These are phyloP conservation scores for Polydrusus tereticollis DNA, from an alignment of 2,888 invertebrate species.

Conservation along the genomic window DNA sequence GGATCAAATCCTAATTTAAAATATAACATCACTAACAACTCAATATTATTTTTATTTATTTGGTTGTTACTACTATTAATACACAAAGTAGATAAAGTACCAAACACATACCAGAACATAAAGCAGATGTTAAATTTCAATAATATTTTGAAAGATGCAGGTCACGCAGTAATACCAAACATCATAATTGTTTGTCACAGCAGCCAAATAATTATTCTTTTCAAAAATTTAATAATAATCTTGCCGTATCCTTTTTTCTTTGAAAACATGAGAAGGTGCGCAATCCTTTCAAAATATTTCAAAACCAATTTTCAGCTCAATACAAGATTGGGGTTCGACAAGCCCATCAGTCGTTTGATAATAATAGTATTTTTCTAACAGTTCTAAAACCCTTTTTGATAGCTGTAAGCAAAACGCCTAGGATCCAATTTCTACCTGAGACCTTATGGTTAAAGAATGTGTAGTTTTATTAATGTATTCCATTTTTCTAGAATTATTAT, in stretches of 20 bases:
- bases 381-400: slow-evolving; percentile 31
- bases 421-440: slow-evolving; percentile 42
- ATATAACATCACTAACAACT: too few species aligned
- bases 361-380: slow-evolving; percentile 34
- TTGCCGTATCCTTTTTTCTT: slow-evolving; percentile 10
- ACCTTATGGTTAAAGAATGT: slow-evolving; percentile 6
- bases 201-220: not conserved
- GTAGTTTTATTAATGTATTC: not conserved
- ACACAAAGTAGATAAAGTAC: too few species aligned
- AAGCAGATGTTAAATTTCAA: too few species aligned
- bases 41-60: too few species aligned
- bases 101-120: too few species aligned
- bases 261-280: slow-evolving; percentile 22
- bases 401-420: slow-evolving; percentile 45
- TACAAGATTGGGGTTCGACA: slow-evolving; percentile 43
- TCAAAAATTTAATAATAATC: slow-evolving; percentile 19
- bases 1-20: too few species aligned
- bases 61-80: too few species aligned
- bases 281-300: slow-evolving; percentile 44
- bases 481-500: too few species aligned
- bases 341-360: slow-evolving; percentile 11
- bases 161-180: not conserved
- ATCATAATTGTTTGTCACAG: slow-evolving; percentile 1
- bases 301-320: slow-evolving; percentile 28
- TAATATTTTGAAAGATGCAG: too few species aligned